These are phyloP conservation scores for Sebastes paucispinis DNA, from an alignment of 2,797 vertebrate species.

Conservation along the genomic window DNA sequence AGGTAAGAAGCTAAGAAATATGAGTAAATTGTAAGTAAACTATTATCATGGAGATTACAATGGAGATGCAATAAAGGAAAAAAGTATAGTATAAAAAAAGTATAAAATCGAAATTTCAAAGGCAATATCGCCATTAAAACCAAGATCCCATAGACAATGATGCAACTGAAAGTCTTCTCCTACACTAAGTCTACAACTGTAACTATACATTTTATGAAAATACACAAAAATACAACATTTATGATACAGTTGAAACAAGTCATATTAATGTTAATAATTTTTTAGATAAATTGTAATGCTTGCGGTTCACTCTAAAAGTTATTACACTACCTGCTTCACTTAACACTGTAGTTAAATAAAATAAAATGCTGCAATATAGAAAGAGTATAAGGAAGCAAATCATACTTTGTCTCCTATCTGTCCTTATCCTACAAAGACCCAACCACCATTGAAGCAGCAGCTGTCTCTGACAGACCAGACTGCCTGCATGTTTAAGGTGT, in stretches of 20 bases:
- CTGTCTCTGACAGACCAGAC: slow-evolving; percentile 13
- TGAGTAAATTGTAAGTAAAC: too few relatives aligned
- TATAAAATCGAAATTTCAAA: too few relatives aligned
- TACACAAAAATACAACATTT: too few relatives aligned
- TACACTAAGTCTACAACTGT: too few relatives aligned
- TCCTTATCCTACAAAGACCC: background rate
- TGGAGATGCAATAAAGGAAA: too few relatives aligned
- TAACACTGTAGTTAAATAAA: background rate
- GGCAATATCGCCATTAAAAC: too few relatives aligned
- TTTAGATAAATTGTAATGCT: background rate
- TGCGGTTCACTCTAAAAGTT: background rate
- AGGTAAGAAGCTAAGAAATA: too few relatives aligned
- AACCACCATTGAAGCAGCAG: background rate
- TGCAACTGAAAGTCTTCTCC: too few relatives aligned
- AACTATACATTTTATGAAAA: too few relatives aligned
- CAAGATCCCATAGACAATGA: too few relatives aligned
- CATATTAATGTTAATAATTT: background rate
- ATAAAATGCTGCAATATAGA: background rate
- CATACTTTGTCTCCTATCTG: background rate
- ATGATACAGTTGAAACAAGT: background rate
- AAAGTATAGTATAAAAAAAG: too few relatives aligned
- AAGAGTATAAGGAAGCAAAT: background rate
- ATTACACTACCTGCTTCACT: background rate
- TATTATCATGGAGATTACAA: too few relatives aligned
- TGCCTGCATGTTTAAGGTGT: slow-evolving; percentile 43